Base-by-base conservation (phyloP, 1,140 invertebrate species). In the Trichoplusia ni region DNA sequence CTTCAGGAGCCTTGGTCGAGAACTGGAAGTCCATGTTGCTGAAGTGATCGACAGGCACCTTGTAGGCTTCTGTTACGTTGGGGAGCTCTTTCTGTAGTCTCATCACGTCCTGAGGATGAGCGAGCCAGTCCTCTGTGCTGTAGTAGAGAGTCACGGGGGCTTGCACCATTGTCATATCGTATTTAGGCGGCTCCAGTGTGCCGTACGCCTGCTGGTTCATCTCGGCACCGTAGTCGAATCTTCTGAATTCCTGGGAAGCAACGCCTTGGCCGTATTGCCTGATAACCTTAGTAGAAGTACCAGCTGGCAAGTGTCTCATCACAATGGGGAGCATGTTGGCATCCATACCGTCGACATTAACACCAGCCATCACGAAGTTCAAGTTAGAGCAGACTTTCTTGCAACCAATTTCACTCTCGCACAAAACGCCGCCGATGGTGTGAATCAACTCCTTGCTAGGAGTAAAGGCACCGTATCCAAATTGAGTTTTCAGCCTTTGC, bases 261-360 rank as follows among this genome's bases (percentile, higher is more conserved):
- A 91, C 92, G 2, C 91, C 87, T 73, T 95, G 95, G 0, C 91
- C 93, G 73, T 91, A 95, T 63, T 96, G 95, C 35, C 95, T 90
- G 19, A 97, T 84, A 76, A 96, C 95, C 73, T 94, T 93, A 46
- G 93, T 93, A 0, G 96, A 96, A 0, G 95, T 93, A 19, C 96
- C 96, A 9, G 95, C 94, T 1, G 97, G 96, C 7, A 94, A 92
- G 79, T 97, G 96, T 0, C 92, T 92, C 42, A 95, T 86, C 68
- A 97, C 95, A 0, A 96, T 93, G 0, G 95, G 92, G 1, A 95
- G 73, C 69, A 94, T 74, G 63, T 88, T 89, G 58, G 75, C 84
- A 21, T 92, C 91, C 27, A 93, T 70, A 58, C 92, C 89, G 0
- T 90, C 80, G 0, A 77, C 69, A 73, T 91, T 91, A 31, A 92